A percentile compares a stretch with the other conserved stretches of the same genome.
Evolutionary conservation across 37 sponge, comb jelly and placozoan genomes (phyloP).

Genomic region (Petrosia ficiformis): DNA sequence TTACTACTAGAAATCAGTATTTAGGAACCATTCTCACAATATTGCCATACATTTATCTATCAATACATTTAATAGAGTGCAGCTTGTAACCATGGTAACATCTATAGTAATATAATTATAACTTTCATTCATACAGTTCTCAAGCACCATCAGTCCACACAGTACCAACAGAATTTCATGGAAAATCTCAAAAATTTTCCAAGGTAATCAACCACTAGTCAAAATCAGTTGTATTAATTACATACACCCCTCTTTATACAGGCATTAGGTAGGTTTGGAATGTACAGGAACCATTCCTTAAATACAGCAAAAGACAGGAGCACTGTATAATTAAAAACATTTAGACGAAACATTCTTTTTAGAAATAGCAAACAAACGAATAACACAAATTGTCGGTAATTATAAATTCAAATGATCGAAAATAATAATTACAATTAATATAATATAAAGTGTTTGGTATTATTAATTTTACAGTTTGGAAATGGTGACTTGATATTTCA

Average conservation of each 20-base stretch:
- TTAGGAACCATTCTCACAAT: no score
- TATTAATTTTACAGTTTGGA: no score
- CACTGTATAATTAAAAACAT: conserved; percentile 23
- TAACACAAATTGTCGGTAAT: background rate
- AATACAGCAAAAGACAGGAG: conserved; percentile 63
- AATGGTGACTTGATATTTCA: conserved; percentile 20
- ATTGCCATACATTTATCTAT: no score
- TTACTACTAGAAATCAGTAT: no score
- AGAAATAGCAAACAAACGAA: background rate
- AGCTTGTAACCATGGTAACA: no score
- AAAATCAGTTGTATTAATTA: background rate
- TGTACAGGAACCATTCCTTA: conserved; percentile 80
- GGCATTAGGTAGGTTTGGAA: conserved; percentile 63
- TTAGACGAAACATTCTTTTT: background rate
- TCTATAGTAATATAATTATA: background rate
- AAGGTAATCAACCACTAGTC: conserved; percentile 27
- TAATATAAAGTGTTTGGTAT: no score
- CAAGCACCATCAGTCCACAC: conserved; percentile 68
- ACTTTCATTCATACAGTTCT: conserved; percentile 19
- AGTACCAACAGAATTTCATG: conserved; percentile 71
- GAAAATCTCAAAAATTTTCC: conserved; percentile 59
- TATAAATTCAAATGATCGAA: no score
- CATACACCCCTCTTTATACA: background rate
- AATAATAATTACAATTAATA: no score
- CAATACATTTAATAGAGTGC: no score